Evolutionary conservation across 1,140 invertebrate genomes (phyloP), one percentile per base, ranked within the genome.

Genomic region (Delia radicum): DNA sequence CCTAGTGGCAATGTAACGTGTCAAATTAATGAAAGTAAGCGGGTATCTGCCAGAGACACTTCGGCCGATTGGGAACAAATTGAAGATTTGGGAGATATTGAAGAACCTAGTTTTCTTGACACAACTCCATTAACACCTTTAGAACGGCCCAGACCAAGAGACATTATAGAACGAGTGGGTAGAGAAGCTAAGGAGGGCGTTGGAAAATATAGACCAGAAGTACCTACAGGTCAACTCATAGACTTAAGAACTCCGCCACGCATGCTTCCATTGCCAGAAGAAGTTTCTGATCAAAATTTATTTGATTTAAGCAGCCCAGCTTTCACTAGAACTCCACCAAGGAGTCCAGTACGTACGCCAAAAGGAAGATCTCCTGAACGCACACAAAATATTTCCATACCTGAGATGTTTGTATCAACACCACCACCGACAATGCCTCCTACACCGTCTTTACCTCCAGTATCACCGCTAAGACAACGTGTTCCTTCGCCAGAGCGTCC

Each of bases 51-150:
- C 1, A 24, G 37, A 13, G 72, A 61, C n/a, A 15, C 24, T 13
- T n/a, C 42, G 21, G n/a, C 7, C 6, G 27, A 73, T 6, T 28
- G 13, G 13, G 48, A 48, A 28, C 0, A 15, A 0, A 5, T 26
- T 18, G 42, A 48, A 27, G 42, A 21, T 31, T 12, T 73, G 24
- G 72, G 31, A 28, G 72, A 42, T 31, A 27, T 73, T 18, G 24
- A 73, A 26, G 72, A 48, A 73, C 72, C 72, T n/a, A 73, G 72
- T 31, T 73, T 73, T 13, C n/a, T 55, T 4, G 72, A 73, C 24
- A 28, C 26, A 1, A 69, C 65, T 3, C 65, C 65, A 33, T 2
- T 69, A 12, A 28, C 65, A 2, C 65, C 65, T 8, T 13, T 26
- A 18, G 65, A 69, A 37, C 65, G 29, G 1, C 65, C 65, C 3